These are phyloP conservation scores for Cyanoramphus novaezelandiae DNA, from an alignment of 2,113 vertebrate species.

Conservation along the genomic window DNA sequence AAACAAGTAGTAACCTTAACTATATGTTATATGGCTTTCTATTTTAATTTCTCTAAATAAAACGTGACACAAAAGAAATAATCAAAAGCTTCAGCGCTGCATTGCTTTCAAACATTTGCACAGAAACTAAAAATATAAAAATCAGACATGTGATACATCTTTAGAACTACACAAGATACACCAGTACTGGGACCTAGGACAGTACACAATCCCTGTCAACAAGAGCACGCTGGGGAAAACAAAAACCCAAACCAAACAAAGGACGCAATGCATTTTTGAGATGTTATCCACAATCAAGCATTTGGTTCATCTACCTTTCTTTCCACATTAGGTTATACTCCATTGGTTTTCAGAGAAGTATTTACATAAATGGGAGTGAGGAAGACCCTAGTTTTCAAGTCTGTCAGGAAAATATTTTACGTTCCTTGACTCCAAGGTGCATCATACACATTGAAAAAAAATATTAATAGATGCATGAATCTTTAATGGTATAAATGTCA, in stretches of 20 bases:
- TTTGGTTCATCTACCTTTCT: conserved; percentile 59
- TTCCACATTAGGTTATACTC: conserved; percentile 50
- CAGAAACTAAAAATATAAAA: conserved; percentile 74
- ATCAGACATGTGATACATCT: conserved; percentile 72
- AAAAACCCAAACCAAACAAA: neutral
- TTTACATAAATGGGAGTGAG: conserved; percentile 70
- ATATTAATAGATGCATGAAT: neutral
- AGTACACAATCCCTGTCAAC: conserved; percentile 80
- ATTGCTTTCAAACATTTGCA: conserved; percentile 78
- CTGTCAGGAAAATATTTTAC: conserved; percentile 76
- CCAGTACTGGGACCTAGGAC: conserved; percentile 80
- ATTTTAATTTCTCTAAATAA: conserved; percentile 76
- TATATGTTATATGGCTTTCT: conserved; percentile 83
- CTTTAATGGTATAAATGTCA: conserved; percentile 18
- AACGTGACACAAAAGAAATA: conserved; percentile 72
- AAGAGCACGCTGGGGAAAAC: conserved; percentile 66
- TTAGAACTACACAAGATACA: conserved; percentile 82
- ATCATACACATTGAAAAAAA: conserved; percentile 38
- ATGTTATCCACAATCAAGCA: conserved; percentile 68
- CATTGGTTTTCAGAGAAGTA: conserved; percentile 69
- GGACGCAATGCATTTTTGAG: conserved; percentile 43
- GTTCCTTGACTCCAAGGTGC: conserved; percentile 65
- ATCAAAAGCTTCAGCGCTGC: conserved; percentile 70
- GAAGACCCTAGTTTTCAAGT: conserved; percentile 82
- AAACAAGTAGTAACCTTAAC: conserved; percentile 75